Percentiles rank a stretch among this genome's conserved stretches.
These are phyloP conservation scores for Anguilla rostrata DNA, from an alignment of 2,113 vertebrate species.

Conservation along the genomic window DNA sequence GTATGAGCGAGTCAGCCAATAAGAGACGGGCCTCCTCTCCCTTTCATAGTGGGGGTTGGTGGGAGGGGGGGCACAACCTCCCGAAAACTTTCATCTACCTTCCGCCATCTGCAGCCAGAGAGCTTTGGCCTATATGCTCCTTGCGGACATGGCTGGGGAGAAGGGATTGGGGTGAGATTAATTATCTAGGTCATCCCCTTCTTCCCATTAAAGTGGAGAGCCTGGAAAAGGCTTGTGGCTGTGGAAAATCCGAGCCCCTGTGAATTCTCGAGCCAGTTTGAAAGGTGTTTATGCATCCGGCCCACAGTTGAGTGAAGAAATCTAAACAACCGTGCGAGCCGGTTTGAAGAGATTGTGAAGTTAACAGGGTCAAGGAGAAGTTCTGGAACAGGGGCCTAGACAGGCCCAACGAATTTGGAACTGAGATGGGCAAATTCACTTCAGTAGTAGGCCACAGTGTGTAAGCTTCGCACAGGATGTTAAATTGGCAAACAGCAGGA, in stretches of 20 bases:
- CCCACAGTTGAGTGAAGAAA: not conserved
- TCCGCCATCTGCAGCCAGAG: slow-evolving; percentile 32
- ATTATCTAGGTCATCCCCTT: slow-evolving; percentile 56
- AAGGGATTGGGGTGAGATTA: slow-evolving; percentile 30
- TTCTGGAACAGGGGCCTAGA: too few relatives aligned
- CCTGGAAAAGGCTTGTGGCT: slow-evolving; percentile 38
- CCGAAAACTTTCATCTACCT: slow-evolving; percentile 42
- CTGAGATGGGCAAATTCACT: too few relatives aligned
- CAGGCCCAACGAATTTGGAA: too few relatives aligned
- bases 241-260: slow-evolving; percentile 43
- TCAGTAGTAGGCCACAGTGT: too few relatives aligned
- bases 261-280: slow-evolving; percentile 44
- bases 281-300: not conserved
- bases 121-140: slow-evolving; percentile 38
- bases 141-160: slow-evolving; percentile 32
- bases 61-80: not conserved
- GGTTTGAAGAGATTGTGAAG: not conserved
- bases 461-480: too few relatives aligned
- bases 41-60: not conserved
- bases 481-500: too few relatives aligned
- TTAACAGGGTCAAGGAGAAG: not conserved
- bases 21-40: slow-evolving; percentile 11
- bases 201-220: slow-evolving; percentile 44
- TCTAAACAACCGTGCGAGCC: not conserved
- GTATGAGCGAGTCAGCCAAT: not conserved